Conservation (phyloP, 1,140 invertebrate species). For the Drosophila ohnishii region DNA sequence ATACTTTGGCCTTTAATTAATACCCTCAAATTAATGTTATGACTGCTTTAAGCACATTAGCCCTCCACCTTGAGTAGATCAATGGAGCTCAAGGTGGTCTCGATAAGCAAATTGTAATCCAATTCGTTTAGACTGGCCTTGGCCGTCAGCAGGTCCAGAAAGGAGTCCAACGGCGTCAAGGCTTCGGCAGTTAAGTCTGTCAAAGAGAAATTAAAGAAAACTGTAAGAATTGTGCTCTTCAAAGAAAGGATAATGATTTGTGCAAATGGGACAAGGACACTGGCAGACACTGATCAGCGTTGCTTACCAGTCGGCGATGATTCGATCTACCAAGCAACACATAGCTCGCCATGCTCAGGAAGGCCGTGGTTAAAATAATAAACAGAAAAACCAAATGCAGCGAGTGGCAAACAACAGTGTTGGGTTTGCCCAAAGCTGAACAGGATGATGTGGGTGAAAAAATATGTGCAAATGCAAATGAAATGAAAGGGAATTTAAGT, state of each 20-base stretch:
- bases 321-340: conserved; percentile 46
- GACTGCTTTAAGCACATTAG: conserved; percentile 11
- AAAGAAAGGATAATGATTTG: neutral
- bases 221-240: neutral
- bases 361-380: conserved; percentile 61
- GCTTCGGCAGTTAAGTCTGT: conserved; percentile 89
- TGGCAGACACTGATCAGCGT: conserved; percentile 31
- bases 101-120: conserved; percentile 91
- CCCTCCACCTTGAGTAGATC: conserved; percentile 64
- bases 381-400: conserved; percentile 70
- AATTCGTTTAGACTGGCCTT: conserved; percentile 92
- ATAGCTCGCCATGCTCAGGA: conserved; percentile 57
- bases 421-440: conserved; percentile 64
- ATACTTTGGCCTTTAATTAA: conserved; percentile 34
- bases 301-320: conserved; percentile 59
- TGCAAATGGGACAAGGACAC: conserved; percentile 41
- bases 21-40: conserved; percentile 3
- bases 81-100: conserved; percentile 87
- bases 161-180: conserved; percentile 91
- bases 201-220: conserved; percentile 31
- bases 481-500: neutral
- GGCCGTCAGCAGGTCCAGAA: conserved; percentile 92
- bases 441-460: conserved; percentile 9
- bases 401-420: conserved; percentile 60
- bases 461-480: conserved; percentile 20